Base-by-base conservation (phyloP, 2,113 vertebrate genomes). In the Osmerus mordax region DNA sequence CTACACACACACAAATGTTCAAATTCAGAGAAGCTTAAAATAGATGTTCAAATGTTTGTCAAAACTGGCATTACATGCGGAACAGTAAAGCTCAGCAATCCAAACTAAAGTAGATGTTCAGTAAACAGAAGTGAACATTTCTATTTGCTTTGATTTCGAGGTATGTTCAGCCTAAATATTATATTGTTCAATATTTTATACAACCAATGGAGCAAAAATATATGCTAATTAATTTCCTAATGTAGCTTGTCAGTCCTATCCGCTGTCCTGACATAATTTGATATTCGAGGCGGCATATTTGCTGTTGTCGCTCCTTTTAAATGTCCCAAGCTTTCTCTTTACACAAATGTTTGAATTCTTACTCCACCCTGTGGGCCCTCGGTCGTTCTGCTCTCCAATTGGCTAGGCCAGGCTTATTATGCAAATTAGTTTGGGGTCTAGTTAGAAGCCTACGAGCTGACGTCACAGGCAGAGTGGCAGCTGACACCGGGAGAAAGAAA, bases 291-390 rank as follows among this genome's bases (percentile, higher is more conserved):
- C 56, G 55, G 72, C 67, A 19, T 60, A 67, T 69, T 64, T 70
- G 55, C 62, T 74, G 76, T 59, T 62, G 74, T 79, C 68, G 55
- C 63, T 56, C 76, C 62, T 61, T 77, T 84, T 73, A 77, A 82
- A 82, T 59, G 77, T 81, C 76, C 79, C 82, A 23, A 65, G 78
- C 80, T 81, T 77, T 87, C 65, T 70, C 71, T 87, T 80, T 78
- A 78, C 83, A 80, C 85, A 84, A 89, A 88, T 88, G 84, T 89
- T 90, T 89, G 84, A 82, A 71, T 87, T 88, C 79, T 79, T 69
- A 83, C 87, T 83, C 79, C 89, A 84, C 87, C 86, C 86, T 75
- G 73, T 82, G 81, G 84, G 72, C 75, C 70, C 72, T 78, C 75
- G 80, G 72, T 68, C 78, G 61, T 74, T 25, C 77, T 60, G 68